phyloP scores from a whole-genome alignment of 2,797 vertebrate species.

The Trachops cirrhosus region DNA sequence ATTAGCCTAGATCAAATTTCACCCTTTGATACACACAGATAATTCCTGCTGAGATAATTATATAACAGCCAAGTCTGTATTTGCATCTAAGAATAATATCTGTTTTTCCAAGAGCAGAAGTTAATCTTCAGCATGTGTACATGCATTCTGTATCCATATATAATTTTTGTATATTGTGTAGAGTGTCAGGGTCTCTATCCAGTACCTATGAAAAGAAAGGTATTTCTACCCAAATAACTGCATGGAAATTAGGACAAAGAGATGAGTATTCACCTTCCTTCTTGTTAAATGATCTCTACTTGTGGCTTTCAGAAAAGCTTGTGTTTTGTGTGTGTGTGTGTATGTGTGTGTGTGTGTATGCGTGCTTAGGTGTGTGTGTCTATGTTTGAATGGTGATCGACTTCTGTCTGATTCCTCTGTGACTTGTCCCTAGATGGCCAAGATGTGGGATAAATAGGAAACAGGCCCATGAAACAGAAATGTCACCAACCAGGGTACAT shows the following conservation, averaged over 20 bases:
- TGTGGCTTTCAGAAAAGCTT: background rate
- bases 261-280: background rate
- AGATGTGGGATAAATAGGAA: background rate
- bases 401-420: background rate
- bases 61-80: slow-evolving; percentile 20
- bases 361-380: too few relatives aligned
- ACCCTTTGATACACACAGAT: slow-evolving; percentile 50
- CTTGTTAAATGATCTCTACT: background rate
- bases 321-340: background rate
- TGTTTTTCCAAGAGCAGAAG: slow-evolving; percentile 7
- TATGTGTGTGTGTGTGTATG: background rate
- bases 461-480: background rate
- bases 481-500: too few relatives aligned
- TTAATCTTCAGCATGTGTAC: background rate
- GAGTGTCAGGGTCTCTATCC: background rate
- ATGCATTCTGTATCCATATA: background rate
- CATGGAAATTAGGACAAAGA: background rate
- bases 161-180: background rate
- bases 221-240: background rate
- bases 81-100: slow-evolving; percentile 14
- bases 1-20: slow-evolving; percentile 58
- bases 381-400: background rate
- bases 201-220: background rate
- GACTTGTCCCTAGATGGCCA: background rate
- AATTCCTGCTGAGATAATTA: slow-evolving; percentile 46